These are phyloP conservation scores for Bilobella aurantiaca DNA, from an alignment of 1,140 invertebrate genomes.

Conservation along the genomic window DNA sequence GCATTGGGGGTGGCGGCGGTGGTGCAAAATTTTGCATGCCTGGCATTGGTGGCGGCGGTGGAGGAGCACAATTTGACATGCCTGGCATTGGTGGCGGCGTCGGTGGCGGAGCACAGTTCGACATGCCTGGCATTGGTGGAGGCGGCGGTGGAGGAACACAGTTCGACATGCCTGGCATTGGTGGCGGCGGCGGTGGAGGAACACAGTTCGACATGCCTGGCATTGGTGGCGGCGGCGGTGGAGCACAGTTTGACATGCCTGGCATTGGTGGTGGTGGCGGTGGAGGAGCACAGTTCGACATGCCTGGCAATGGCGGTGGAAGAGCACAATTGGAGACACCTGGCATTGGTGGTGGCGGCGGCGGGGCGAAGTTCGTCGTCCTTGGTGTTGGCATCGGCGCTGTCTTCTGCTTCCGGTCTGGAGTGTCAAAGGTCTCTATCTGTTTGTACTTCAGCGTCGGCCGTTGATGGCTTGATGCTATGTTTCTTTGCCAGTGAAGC, in stretches of 20 bases:
- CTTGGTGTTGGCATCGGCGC: neutral
- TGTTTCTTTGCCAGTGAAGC: neutral
- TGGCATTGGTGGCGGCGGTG: slow-evolving; percentile 17
- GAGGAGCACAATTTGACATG: no score
- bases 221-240: slow-evolving; percentile 9
- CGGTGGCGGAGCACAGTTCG: slow-evolving; percentile 7
- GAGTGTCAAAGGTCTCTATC: neutral
- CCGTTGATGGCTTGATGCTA: neutral
- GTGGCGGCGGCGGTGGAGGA: slow-evolving; percentile 17
- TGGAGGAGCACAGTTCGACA: slow-evolving; percentile 5
- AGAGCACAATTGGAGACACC: slow-evolving; percentile 16
- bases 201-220: slow-evolving; percentile 2
- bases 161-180: slow-evolving; percentile 1
- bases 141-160: slow-evolving; percentile 30
- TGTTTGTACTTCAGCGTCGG: neutral
- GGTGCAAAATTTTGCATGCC: slow-evolving; percentile 20
- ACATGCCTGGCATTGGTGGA: slow-evolving; percentile 16
- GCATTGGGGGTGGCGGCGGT: slow-evolving; percentile 18
- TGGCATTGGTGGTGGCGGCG: slow-evolving; percentile 16
- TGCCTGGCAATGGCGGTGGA: slow-evolving; percentile 24
- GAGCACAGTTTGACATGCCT: no score
- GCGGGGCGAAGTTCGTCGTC: neutral
- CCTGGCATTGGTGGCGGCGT: slow-evolving; percentile 24
- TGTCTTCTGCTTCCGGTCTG: neutral
- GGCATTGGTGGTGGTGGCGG: slow-evolving; percentile 20